These are phyloP conservation scores for Ellobium chinense DNA, from an alignment of 2,888 invertebrate genomes.

Conservation along the genomic window DNA sequence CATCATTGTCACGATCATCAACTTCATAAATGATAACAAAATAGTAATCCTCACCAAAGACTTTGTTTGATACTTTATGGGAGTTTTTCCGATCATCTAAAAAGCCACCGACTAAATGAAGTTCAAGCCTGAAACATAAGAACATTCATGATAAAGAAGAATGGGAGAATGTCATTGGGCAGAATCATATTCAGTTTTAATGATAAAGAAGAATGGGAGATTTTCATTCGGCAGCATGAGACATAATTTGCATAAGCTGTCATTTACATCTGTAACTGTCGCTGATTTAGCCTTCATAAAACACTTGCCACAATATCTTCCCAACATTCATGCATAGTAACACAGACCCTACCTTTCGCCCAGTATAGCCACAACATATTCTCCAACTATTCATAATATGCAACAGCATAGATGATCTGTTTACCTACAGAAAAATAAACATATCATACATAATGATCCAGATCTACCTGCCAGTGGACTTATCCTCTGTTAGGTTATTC, in stretches of 20 bases:
- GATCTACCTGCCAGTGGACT: slow-evolving; percentile 66
- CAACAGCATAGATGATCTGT: background rate
- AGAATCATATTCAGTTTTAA: background rate
- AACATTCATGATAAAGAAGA: background rate
- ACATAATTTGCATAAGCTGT: too few species aligned
- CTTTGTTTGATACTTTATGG: slow-evolving; percentile 92
- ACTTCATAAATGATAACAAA: too few species aligned
- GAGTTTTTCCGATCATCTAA: slow-evolving; percentile 91
- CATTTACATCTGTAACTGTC: too few species aligned
- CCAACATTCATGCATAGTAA: too few species aligned
- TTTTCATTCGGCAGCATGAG: too few species aligned
- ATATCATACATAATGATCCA: too few species aligned
- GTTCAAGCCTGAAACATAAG: slow-evolving; percentile 84
- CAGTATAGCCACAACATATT: too few species aligned
- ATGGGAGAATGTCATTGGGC: background rate
- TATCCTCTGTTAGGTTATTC: slow-evolving; percentile 86
- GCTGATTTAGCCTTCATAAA: too few species aligned
- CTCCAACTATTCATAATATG: background rate
- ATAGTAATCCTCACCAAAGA: slow-evolving; percentile 93
- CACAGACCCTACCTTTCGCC: too few species aligned
- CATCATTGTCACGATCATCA: too few species aligned
- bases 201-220: too few species aligned
- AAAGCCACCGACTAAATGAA: slow-evolving; percentile 95
- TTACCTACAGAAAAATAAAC: background rate
- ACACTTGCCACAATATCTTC: too few species aligned